phyloP scores from a whole-genome alignment of 2,888 invertebrate species.

The Elmis aenea region DNA sequence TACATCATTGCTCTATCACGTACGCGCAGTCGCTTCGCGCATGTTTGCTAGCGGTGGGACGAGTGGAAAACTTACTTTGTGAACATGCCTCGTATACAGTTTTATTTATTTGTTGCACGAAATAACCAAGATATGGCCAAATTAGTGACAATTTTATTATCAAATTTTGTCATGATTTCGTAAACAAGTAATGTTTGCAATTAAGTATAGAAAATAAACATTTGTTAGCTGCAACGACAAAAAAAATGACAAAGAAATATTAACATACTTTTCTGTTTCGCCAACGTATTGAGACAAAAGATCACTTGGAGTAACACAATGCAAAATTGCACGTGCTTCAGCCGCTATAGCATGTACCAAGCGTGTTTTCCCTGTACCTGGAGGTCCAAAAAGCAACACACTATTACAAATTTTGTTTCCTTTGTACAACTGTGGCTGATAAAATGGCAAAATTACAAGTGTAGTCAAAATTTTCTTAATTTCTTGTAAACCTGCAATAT shows the following conservation, averaged over 20 bases:
- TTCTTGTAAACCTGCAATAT: conserved; percentile 49
- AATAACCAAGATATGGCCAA: too few species aligned
- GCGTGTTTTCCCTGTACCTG: conserved; percentile 49
- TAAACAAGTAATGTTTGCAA: too few species aligned
- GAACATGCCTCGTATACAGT: too few species aligned
- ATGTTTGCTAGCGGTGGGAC: too few species aligned
- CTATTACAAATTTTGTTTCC: conserved; percentile 47
- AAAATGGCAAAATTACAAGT: conserved; percentile 49
- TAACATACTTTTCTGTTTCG: conserved; percentile 53
- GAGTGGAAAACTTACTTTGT: too few species aligned
- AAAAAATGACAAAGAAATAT: not conserved
- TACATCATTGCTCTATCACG: too few species aligned
- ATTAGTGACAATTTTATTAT: too few species aligned
- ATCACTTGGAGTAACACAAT: conserved; percentile 51
- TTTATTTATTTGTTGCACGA: too few species aligned
- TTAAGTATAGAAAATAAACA: too few species aligned
- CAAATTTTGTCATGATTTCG: too few species aligned
- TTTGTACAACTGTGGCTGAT: conserved; percentile 52
- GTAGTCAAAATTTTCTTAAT: conserved; percentile 49
- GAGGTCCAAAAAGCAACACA: conserved; percentile 52
- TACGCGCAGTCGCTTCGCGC: too few species aligned
- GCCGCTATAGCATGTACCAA: conserved; percentile 45
- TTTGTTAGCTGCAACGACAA: too few species aligned
- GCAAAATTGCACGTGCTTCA: conserved; percentile 50
- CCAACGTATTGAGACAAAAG: conserved; percentile 53